Evolutionary conservation across 2,113 vertebrate genomes (phyloP).

Genomic region (Penelope pileata): DNA sequence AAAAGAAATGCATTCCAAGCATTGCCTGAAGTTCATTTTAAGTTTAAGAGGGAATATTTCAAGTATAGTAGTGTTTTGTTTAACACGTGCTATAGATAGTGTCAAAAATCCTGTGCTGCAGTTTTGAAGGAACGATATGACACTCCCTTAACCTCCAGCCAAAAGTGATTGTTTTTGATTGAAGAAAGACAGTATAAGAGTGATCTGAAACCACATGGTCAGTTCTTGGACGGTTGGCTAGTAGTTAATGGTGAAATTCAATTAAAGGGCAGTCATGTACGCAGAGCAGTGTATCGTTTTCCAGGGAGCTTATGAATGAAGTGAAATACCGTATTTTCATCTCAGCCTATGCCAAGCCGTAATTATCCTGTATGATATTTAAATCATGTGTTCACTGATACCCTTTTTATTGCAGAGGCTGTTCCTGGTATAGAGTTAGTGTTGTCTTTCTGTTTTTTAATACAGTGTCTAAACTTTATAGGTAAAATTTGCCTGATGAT

Average conservation of each 20-base stretch:
- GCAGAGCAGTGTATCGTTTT: background rate
- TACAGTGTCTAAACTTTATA: background rate
- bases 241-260: background rate
- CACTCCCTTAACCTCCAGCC: background rate
- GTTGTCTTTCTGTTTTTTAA: background rate
- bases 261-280: background rate
- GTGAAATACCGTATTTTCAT: background rate
- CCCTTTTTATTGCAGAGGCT: background rate
- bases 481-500: background rate
- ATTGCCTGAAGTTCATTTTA: background rate
- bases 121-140: background rate
- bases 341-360: background rate
- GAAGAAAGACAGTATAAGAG: background rate
- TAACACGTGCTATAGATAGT: background rate
- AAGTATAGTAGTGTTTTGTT: background rate
- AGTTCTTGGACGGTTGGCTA: background rate
- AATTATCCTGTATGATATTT: background rate
- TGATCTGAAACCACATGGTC: background rate
- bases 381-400: fast-evolving
- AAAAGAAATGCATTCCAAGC: background rate
- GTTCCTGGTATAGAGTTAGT: background rate
- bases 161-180: background rate
- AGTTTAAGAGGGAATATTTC: background rate
- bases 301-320: background rate
- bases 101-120: background rate